Evolutionary conservation across 37 sponge, comb jelly and placozoan species (phyloP).

Genomic region (Oopsacas minuta): DNA sequence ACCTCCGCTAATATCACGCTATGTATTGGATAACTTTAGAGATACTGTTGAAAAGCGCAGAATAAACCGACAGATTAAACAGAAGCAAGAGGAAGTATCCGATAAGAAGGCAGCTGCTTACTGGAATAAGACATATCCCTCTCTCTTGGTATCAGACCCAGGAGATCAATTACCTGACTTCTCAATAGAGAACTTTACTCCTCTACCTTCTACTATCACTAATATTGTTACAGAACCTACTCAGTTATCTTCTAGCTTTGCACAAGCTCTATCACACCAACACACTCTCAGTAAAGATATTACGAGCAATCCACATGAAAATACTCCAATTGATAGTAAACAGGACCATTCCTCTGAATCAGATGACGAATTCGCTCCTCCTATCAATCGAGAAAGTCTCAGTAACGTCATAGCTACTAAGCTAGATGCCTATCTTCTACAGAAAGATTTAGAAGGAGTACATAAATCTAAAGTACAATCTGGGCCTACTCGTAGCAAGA

Average conservation of each 20-base stretch:
- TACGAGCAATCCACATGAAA: neutral
- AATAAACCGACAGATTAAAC: neutral
- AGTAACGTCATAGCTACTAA: neutral
- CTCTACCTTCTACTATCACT: neutral
- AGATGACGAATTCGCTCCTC: constrained; percentile 3
- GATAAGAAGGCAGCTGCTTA: constrained; percentile 8
- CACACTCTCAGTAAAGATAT: neutral
- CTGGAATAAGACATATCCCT: neutral
- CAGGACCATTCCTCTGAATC: neutral
- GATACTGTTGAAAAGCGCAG: neutral
- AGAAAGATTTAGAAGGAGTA: neutral
- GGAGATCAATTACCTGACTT: neutral
- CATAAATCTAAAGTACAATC: neutral
- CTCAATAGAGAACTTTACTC: neutral
- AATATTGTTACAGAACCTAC: neutral
- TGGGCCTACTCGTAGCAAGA: neutral
- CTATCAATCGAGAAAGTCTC: neutral
- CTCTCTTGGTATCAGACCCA: neutral
- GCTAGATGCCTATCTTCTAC: neutral
- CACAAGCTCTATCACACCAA: neutral
- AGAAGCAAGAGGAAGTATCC: neutral
- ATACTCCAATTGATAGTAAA: neutral
- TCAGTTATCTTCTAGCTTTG: neutral
- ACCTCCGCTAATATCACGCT: neutral
- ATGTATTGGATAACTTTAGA: neutral